These are phyloP conservation scores for Pachyuromys duprasi DNA, from an alignment of 2,797 vertebrate genomes.

Conservation along the genomic window DNA sequence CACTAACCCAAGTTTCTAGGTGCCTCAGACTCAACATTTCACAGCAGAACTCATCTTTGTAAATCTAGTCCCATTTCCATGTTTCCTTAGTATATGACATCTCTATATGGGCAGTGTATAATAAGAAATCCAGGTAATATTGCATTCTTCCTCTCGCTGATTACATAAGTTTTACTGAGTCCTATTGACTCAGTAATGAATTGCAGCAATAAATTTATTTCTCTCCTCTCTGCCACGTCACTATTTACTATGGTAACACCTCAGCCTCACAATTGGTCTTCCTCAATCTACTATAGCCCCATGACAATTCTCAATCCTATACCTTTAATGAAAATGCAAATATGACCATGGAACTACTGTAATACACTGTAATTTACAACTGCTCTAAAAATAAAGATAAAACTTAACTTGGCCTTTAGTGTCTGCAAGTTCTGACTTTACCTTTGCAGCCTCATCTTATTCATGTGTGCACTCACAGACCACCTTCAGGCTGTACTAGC, in stretches of 20 bases:
- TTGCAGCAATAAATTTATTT: not conserved
- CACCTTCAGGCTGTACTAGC: not conserved
- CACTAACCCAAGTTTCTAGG: not conserved
- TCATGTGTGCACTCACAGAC: not conserved
- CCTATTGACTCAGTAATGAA: not conserved
- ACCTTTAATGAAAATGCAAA: slow-evolving; percentile 11
- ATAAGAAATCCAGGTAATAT: not conserved
- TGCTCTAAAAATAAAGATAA: slow-evolving; percentile 23
- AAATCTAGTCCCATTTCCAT: not conserved
- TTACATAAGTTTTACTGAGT: not conserved
- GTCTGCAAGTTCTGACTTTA: slow-evolving; percentile 9
- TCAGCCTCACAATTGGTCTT: not conserved
- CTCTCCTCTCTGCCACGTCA: not conserved
- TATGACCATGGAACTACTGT: not conserved
- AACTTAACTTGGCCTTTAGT: not conserved
- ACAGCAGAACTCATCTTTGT: not conserved
- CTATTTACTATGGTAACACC: not conserved
- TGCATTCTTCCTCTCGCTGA: not conserved
- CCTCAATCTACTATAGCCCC: not conserved
- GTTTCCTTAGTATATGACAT: not conserved
- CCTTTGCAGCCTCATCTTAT: not conserved
- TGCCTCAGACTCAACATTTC: slow-evolving; percentile 4
- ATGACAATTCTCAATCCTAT: not conserved
- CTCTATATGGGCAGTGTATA: not conserved
- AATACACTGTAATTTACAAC: not conserved